These are phyloP conservation scores for Coelinius sp. DNA, from an alignment of 2,888 invertebrate species.

Conservation along the genomic window DNA sequence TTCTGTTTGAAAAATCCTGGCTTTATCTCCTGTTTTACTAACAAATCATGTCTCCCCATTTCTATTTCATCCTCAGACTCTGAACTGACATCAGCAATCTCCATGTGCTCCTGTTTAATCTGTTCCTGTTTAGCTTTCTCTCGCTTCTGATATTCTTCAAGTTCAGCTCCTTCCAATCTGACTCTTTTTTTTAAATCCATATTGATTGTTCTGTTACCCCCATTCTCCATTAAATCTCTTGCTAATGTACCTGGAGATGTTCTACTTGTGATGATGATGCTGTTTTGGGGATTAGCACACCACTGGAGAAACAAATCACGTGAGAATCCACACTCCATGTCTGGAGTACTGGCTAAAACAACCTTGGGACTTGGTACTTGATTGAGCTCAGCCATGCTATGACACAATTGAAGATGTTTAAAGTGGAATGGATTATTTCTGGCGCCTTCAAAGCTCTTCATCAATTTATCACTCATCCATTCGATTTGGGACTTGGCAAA, in stretches of 20 bases:
- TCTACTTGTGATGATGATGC: conserved; percentile 93
- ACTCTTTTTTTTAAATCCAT: conserved; percentile 80
- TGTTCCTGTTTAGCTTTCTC: conserved; percentile 74
- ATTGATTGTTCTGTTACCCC: conserved; percentile 81
- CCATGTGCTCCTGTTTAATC: conserved; percentile 71
- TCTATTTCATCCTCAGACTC: conserved; percentile 90
- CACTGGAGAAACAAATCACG: conserved; percentile 95
- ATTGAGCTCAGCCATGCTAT: conserved; percentile 88
- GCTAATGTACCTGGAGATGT: conserved; percentile 87
- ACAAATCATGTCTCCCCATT: conserved; percentile 90
- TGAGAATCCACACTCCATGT: conserved; percentile 95
- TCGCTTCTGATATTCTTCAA: conserved; percentile 82
- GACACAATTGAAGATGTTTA: conserved; percentile 93
- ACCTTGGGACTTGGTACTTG: conserved; percentile 94
- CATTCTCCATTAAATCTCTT: conserved; percentile 84
- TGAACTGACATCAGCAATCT: conserved; percentile 81
- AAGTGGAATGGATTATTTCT: conserved; percentile 97
- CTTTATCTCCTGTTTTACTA: conserved; percentile 82
- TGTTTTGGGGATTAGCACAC: conserved; percentile 93
- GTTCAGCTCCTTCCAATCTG: conserved; percentile 82
- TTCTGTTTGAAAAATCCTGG: conserved; percentile 89
- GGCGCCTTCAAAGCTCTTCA: conserved; percentile 91
- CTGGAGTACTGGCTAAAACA: conserved; percentile 94
- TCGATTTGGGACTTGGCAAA: conserved; percentile 99
- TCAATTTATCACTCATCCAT: conserved; percentile 99